A percentile compares a stretch with the other conserved stretches of the same genome.
phyloP scores from a whole-genome alignment of 2,888 invertebrate genomes.

The Caenorhabditis sp. region DNA sequence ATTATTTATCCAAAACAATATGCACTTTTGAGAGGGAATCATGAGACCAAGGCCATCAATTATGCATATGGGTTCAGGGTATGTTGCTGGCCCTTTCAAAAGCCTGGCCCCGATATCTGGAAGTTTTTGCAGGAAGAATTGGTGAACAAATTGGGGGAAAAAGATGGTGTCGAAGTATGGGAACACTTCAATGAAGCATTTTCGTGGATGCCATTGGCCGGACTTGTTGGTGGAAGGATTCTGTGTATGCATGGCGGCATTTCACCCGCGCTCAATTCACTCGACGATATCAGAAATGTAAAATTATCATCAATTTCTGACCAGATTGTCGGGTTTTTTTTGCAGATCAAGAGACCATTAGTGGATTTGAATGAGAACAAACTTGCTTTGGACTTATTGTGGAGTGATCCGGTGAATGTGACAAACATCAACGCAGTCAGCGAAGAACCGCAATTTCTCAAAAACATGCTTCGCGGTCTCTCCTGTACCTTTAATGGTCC shows the following conservation, averaged over 20 bases:
- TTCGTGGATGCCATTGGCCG: conserved; percentile 36
- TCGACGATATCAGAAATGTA: conserved; percentile 20
- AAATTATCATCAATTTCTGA: too few relatives aligned
- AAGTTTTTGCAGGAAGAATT: too few relatives aligned
- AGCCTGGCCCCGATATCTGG: too few relatives aligned
- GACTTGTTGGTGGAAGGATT: conserved; percentile 32
- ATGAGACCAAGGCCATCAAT: conserved; percentile 43
- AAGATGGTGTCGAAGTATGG: conserved; percentile 14
- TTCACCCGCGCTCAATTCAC: conserved; percentile 17
- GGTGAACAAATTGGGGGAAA: neutral
- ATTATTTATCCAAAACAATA: conserved; percentile 22
- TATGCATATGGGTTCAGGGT: conserved; percentile 31
- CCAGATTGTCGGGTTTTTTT: too few relatives aligned
- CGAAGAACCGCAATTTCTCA: neutral
- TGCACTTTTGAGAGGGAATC: conserved; percentile 41
- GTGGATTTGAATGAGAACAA: conserved; percentile 3
- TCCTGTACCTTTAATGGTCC: conserved; percentile 24
- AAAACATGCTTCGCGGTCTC: conserved; percentile 16
- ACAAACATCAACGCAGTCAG: neutral
- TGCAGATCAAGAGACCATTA: conserved; percentile 36
- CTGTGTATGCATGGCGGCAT: conserved; percentile 53
- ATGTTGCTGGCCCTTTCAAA: too few relatives aligned
- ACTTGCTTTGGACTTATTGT: conserved; percentile 32
- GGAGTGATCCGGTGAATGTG: conserved; percentile 35
- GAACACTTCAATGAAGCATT: conserved; percentile 34